Percentiles rank a stretch among this genome's conserved stretches.
Conservation (phyloP, 2,797 vertebrate genomes). For the Stomatorhinus walkeri region DNA sequence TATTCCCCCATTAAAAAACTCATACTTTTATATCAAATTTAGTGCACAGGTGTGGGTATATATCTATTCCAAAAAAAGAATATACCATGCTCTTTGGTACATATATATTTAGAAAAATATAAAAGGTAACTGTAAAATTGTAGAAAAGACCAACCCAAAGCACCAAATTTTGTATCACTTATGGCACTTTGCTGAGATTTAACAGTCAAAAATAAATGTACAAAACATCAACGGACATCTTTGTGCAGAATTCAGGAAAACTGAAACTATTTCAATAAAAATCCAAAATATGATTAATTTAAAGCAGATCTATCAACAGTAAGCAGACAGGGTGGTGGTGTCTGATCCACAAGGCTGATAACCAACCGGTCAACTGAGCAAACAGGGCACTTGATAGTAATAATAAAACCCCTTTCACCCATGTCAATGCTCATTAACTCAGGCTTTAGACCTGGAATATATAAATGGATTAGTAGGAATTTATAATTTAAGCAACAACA, state of each 20-base stretch:
- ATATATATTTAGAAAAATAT: not conserved
- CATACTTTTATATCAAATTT: not conserved
- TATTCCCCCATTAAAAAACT: not conserved
- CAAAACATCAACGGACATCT: not conserved
- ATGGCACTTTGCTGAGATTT: not conserved
- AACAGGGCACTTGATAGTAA: not conserved
- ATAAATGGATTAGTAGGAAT: not conserved
- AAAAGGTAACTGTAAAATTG: not conserved
- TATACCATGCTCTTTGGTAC: not conserved
- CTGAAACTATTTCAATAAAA: not conserved
- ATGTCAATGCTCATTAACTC: not conserved
- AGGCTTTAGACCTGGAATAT: not conserved
- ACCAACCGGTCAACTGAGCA: not conserved
- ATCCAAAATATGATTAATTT: not conserved
- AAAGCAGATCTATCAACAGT: not conserved
- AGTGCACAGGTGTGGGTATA: not conserved
- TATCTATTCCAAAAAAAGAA: not conserved
- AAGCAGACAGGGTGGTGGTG: not conserved
- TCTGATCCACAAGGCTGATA: not conserved
- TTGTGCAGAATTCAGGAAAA: not conserved
- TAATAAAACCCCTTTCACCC: not conserved
- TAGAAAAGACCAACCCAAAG: not conserved
- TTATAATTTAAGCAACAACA: not conserved
- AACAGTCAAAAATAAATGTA: slow-evolving; percentile 7
- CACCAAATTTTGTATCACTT: not conserved